Evolutionary conservation across 1,140 invertebrate genomes (phyloP).

Genomic region (Heliothis virescens): DNA sequence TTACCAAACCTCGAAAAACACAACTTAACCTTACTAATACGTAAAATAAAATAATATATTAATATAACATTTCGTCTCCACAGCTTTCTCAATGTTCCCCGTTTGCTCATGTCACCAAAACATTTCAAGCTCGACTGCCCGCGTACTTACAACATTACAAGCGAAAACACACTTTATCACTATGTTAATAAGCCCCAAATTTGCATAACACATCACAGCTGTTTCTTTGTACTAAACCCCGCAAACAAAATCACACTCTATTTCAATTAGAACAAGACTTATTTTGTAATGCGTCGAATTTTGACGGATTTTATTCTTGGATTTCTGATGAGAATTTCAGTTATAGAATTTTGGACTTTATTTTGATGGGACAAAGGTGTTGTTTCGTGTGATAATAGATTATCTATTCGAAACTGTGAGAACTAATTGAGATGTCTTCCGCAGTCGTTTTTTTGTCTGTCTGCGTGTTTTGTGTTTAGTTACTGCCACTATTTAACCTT

Average conservation of each 20-base stretch:
- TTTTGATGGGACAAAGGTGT: constrained; percentile 32
- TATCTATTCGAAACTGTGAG: constrained; percentile 68
- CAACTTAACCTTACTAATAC: neutral
- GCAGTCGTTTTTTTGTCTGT: constrained; percentile 66
- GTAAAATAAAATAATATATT: constrained; percentile 25
- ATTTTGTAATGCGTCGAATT: constrained; percentile 42
- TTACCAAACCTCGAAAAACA: too few species aligned
- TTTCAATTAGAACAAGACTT: constrained; percentile 26
- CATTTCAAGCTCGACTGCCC: constrained; percentile 73
- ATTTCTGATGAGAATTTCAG: constrained; percentile 32
- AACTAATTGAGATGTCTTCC: constrained; percentile 79
- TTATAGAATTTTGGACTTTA: constrained; percentile 46
- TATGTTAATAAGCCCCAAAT: constrained; percentile 56
- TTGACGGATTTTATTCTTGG: constrained; percentile 52
- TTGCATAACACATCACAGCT: constrained; percentile 57
- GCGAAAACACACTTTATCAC: constrained; percentile 47
- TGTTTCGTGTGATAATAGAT: constrained; percentile 48
- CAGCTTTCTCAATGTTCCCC: constrained; percentile 52
- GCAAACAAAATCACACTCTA: constrained; percentile 53
- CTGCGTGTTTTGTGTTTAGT: constrained; percentile 49
- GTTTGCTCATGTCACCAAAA: constrained; percentile 79
- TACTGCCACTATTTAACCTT: constrained; percentile 38
- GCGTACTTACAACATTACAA: constrained; percentile 41
- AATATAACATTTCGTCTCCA: constrained; percentile 57
- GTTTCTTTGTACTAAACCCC: constrained; percentile 33